Percentiles rank a stretch among this genome's conserved stretches.
Evolutionary conservation across 2,113 vertebrate species (phyloP).

Genomic region (Vanacampus margaritifer): DNA sequence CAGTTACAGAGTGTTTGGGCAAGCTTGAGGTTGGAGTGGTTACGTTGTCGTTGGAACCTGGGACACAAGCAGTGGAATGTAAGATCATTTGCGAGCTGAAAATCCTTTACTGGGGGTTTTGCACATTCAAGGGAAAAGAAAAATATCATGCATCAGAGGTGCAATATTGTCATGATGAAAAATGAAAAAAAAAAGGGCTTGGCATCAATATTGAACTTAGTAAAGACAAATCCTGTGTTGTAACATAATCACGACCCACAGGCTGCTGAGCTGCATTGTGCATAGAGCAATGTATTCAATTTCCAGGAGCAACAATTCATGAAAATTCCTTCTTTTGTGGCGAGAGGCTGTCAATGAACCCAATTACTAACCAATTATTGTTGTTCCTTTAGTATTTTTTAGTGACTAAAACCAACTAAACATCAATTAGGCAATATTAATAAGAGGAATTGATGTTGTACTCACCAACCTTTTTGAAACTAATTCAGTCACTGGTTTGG

Average conservation of each 20-base stretch:
- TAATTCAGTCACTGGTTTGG: no score
- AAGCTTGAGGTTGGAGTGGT: conserved; percentile 79
- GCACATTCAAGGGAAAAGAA: conserved; percentile 17
- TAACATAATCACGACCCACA: not conserved
- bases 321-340: conserved; percentile 42
- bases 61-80: conserved; percentile 37
- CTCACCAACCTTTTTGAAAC: no score
- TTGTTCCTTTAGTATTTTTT: no score
- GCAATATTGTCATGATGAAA: not conserved
- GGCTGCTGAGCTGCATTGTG: conserved; percentile 50
- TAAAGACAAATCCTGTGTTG: conserved; percentile 32
- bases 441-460: no score
- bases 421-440: no score
- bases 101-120: conserved; percentile 8
- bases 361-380: conserved; percentile 37
- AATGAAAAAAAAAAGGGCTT: not conserved
- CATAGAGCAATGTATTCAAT: conserved; percentile 43
- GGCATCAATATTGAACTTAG: conserved; percentile 34
- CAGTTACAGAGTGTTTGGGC: conserved; percentile 68
- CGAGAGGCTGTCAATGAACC: conserved; percentile 52
- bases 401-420: no score
- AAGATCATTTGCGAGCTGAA: conserved; percentile 7
- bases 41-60: conserved; percentile 82
- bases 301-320: conserved; percentile 50
- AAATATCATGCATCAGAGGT: conserved; percentile 39